Evolutionary conservation across 2,797 vertebrate genomes (phyloP).

Genomic region (Bradypodion ventrale): DNA sequence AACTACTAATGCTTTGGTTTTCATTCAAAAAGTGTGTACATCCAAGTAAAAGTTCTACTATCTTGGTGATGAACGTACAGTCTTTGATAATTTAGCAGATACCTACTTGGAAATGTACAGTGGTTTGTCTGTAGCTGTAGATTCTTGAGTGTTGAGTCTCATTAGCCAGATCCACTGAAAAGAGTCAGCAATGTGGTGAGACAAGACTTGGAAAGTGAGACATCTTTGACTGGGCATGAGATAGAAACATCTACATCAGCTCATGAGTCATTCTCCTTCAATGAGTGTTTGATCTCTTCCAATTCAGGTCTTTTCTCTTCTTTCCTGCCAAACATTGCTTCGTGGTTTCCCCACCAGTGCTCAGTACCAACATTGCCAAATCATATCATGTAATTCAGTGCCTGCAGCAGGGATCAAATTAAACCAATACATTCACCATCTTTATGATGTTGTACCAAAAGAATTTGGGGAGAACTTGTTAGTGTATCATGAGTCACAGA

Average conservation of each 20-base stretch:
- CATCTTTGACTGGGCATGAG: neutral
- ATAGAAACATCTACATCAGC: neutral
- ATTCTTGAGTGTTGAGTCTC: neutral
- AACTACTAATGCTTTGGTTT: neutral
- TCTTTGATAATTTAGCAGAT: neutral
- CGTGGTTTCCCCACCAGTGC: neutral
- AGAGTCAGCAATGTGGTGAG: neutral
- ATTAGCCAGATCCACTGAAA: neutral
- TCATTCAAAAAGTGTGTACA: neutral
- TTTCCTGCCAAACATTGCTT: neutral
- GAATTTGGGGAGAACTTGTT: neutral
- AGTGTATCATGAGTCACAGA: neutral
- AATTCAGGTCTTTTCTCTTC: neutral
- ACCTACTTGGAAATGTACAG: neutral
- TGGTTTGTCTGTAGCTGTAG: neutral
- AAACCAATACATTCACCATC: neutral
- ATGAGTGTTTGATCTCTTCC: neutral
- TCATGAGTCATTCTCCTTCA: neutral
- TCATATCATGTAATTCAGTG: neutral
- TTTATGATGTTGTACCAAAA: slow-evolving; percentile 3
- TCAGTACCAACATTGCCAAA: neutral
- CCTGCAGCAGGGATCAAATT: slow-evolving; percentile 1
- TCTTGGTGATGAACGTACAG: too few relatives aligned
- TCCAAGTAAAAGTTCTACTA: neutral
- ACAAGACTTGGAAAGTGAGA: neutral